Conservation (phyloP, 2,888 invertebrate genomes). For the Euzophera pinguis region DNA sequence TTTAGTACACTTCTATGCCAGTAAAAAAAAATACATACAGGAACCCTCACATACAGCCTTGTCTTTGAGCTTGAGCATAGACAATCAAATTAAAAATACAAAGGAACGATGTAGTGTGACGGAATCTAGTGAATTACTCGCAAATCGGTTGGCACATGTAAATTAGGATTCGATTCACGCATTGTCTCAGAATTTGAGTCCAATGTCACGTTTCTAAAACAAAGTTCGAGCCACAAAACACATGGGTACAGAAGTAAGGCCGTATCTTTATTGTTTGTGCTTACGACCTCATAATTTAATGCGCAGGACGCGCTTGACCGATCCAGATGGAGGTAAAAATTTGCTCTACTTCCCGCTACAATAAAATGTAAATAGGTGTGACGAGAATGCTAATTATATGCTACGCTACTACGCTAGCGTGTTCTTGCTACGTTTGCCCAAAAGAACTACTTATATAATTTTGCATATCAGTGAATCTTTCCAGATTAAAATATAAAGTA, state of each 20-base stretch:
- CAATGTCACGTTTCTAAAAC: constrained; percentile 64
- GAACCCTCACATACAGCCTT: constrained; percentile 25
- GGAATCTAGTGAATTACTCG: constrained; percentile 27
- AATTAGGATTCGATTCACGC: constrained; percentile 58
- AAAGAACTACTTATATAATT: too few relatives aligned
- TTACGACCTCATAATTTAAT: too few relatives aligned
- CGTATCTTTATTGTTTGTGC: not conserved
- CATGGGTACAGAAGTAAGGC: not conserved
- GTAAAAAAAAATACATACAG: not conserved
- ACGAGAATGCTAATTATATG: too few relatives aligned
- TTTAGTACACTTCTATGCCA: not conserved
- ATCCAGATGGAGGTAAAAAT: too few relatives aligned
- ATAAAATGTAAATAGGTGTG: too few relatives aligned
- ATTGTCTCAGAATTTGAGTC: constrained; percentile 45
- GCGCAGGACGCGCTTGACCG: too few relatives aligned
- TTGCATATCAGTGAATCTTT: too few relatives aligned
- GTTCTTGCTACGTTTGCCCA: too few relatives aligned
- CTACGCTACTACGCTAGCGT: too few relatives aligned
- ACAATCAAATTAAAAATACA: constrained; percentile 22
- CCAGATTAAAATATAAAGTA: too few relatives aligned
- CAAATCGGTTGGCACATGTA: constrained; percentile 30
- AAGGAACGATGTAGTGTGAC: constrained; percentile 14
- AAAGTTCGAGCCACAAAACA: constrained; percentile 30
- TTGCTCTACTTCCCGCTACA: too few relatives aligned
- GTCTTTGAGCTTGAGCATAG: constrained; percentile 15